phyloP scores from a whole-genome alignment of 1,140 invertebrate species.

The Propsilocerus akamusi region DNA sequence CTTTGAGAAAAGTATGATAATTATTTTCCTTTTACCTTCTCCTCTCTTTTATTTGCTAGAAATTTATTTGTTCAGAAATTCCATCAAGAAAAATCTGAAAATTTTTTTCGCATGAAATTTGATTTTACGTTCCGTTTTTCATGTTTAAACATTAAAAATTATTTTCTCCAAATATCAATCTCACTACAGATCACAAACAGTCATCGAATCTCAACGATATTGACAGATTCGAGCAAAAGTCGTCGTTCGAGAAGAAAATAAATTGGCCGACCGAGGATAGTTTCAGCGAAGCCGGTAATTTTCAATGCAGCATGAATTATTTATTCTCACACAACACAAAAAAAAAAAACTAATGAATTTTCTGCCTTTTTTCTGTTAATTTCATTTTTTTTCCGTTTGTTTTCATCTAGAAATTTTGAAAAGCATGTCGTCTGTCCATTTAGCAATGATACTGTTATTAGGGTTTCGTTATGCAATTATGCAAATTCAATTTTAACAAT shows the following conservation, averaged over 20 bases:
- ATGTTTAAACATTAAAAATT: not conserved
- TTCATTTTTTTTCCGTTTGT: no score
- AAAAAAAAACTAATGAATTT: no score
- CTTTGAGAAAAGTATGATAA: not conserved
- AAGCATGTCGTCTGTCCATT: no score
- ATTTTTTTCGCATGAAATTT: not conserved
- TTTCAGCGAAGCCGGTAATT: not conserved
- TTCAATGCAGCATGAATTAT: no score
- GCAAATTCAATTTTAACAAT: no score
- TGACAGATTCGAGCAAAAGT: conserved; percentile 49
- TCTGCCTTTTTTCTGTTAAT: no score
- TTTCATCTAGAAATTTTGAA: no score
- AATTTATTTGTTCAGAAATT: no score
- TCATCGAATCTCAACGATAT: conserved; percentile 50
- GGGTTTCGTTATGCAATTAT: no score
- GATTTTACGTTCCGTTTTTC: not conserved
- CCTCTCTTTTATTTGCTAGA: not conserved
- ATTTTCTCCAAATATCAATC: not conserved
- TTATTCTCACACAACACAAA: no score
- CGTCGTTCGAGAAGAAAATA: conserved; percentile 17
- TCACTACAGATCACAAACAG: conserved; percentile 36
- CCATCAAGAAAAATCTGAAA: no score
- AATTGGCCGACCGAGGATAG: not conserved
- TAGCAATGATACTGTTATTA: no score
- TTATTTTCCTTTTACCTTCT: not conserved